These are phyloP conservation scores for Apus apus DNA, from an alignment of 2,113 vertebrate species.

Conservation along the genomic window DNA sequence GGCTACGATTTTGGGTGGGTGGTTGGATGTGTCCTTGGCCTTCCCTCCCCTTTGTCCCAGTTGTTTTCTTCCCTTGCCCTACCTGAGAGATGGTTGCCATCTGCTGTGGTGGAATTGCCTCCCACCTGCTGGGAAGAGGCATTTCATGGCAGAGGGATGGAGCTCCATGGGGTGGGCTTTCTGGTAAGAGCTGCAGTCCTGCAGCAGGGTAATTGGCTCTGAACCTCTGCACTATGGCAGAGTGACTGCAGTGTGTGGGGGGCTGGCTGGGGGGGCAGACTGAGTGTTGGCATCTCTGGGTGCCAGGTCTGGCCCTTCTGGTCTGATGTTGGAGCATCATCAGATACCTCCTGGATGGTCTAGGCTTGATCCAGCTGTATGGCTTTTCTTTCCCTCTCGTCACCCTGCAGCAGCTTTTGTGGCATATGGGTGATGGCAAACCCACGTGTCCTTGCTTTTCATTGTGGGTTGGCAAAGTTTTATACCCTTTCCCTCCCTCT, in stretches of 20 bases:
- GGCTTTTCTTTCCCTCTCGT: background rate
- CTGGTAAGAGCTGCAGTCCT: background rate
- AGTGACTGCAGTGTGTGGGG: accelerated
- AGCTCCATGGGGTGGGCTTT: background rate
- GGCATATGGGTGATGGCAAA: background rate
- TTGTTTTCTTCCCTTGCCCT: background rate
- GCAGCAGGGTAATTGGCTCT: background rate
- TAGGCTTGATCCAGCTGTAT: background rate
- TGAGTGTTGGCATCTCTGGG: background rate
- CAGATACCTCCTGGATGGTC: background rate
- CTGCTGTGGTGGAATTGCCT: background rate
- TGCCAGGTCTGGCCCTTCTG: accelerated
- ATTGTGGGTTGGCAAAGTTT: background rate
- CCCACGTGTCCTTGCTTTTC: background rate
- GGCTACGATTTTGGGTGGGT: conserved; percentile 79
- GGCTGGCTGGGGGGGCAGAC: background rate
- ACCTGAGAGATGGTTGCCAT: background rate
- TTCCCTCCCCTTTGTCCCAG: background rate
- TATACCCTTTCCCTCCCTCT: background rate
- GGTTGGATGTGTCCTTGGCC: background rate
- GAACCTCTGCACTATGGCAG: background rate
- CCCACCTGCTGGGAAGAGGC: background rate
- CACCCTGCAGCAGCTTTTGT: background rate
- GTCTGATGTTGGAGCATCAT: background rate
- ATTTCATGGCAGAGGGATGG: background rate